A percentile compares a stretch with the other conserved stretches of the same genome.
Evolutionary conservation across 2,797 vertebrate genomes (phyloP).

Genomic region (Sebastes minor): DNA sequence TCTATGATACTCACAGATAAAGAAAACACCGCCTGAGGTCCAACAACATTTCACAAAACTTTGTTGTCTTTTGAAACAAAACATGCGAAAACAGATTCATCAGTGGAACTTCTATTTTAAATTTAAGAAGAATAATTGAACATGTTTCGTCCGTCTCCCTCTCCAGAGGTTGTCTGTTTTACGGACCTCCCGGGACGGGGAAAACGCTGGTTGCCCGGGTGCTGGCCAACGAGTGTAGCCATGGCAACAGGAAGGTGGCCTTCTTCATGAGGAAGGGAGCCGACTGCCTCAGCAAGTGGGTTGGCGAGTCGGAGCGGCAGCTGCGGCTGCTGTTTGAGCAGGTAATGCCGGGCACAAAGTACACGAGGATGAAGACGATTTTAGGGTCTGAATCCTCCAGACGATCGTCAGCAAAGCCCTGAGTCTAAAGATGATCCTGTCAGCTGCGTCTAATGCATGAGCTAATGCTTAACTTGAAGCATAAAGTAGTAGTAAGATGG

Average conservation of each 20-base stretch:
- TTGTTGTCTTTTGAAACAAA: neutral
- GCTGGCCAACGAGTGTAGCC: conserved; percentile 91
- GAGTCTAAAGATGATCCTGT: no score
- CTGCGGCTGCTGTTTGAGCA: conserved; percentile 91
- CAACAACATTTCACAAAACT: no score
- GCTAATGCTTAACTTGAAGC: no score
- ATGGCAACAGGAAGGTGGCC: conserved; percentile 86
- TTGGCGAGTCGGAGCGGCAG: conserved; percentile 92
- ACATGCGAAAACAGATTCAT: no score
- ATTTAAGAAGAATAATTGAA: neutral
- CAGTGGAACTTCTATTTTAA: neutral
- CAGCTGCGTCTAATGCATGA: no score
- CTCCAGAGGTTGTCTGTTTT: conserved; percentile 92
- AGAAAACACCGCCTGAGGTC: no score
- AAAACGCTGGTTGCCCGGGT: conserved; percentile 92
- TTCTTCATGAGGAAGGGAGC: conserved; percentile 96
- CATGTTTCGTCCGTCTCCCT: neutral
- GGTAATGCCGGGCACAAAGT: conserved; percentile 62
- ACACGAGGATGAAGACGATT: no score
- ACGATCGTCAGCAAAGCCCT: no score
- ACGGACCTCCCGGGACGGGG: conserved; percentile 92
- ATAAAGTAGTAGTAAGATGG: no score
- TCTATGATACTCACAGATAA: no score
- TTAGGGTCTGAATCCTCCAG: no score
- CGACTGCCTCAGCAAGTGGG: conserved; percentile 93